Percentiles rank a stretch among this genome's conserved stretches.
These are phyloP conservation scores for Sparidentex hasta DNA, from an alignment of 2,797 vertebrate species.

Conservation along the genomic window DNA sequence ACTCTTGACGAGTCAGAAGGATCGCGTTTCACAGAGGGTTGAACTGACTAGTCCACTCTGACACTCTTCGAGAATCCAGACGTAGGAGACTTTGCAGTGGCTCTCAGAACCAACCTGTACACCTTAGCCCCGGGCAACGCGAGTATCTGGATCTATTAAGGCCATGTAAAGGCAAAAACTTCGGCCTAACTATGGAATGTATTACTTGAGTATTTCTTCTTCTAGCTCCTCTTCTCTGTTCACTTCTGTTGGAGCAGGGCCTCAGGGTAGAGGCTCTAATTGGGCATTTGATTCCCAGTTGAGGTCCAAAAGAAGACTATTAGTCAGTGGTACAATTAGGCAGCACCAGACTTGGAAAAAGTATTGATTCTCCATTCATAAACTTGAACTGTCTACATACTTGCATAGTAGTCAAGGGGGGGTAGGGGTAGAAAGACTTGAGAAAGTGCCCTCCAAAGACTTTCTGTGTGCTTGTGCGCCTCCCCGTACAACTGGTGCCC, in stretches of 20 bases:
- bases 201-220: slow-evolving; percentile 35
- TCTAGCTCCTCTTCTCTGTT: slow-evolving; percentile 24
- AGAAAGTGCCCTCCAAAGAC: no score
- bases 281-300: slow-evolving; percentile 56
- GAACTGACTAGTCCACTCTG: slow-evolving; percentile 60
- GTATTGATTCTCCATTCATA: slow-evolving; percentile 22
- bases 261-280: slow-evolving; percentile 57
- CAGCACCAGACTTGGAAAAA: slow-evolving; percentile 7
- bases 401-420: neutral
- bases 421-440: no score
- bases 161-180: slow-evolving; percentile 44
- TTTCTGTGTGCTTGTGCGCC: no score
- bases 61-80: slow-evolving; percentile 63
- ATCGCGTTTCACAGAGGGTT: slow-evolving; percentile 54
- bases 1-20: slow-evolving; percentile 26
- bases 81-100: slow-evolving; percentile 51
- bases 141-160: slow-evolving; percentile 53
- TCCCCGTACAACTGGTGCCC: no score
- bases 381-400: neutral
- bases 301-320: slow-evolving; percentile 41
- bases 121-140: slow-evolving; percentile 55
- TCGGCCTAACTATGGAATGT: slow-evolving; percentile 32
- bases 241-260: slow-evolving; percentile 42
- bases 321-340: slow-evolving; percentile 39
- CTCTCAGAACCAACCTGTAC: slow-evolving; percentile 49